Base-by-base conservation (phyloP, 2,113 vertebrate genomes). In the Mirza zaza region DNA sequence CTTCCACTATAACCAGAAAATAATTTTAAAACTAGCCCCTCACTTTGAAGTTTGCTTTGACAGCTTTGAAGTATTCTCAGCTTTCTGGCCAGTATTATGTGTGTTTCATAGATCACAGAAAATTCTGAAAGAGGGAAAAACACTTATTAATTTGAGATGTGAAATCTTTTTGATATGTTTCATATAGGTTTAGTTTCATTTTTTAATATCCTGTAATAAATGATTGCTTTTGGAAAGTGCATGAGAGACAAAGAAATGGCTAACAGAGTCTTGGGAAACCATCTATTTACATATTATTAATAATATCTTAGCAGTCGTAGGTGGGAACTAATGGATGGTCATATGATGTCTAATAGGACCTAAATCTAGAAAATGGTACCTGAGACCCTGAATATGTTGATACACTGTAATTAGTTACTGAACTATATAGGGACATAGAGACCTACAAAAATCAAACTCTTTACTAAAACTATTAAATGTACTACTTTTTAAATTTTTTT, bases 11-110 rank as follows among this genome's bases (percentile, higher is more conserved):
- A 83, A 45, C 91, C 80, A 82, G 61, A 79, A 94, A 89, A 92
- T 76, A n/a, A 93, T 92, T 97, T 90, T 76, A 36, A 89, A 73
- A 84, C 55, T 76, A n/a, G 67, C 32, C 27, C 52, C 76, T 87
- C 32, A 42, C 93, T 97, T 97, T 96, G 92, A 97, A 96, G 90
- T 97, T 96, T 57, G 23, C n/a, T 90, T 80, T 89, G 91, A 86
- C 34, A 63, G 29, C 83, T 96, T 95, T 97, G 95, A 97, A 97
- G 79, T 85, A 90, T 48, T 91, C 63, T 42, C 39, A 45, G 63
- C 48, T 84, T 94, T 75, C 93, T 63, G n/a, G 48, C 29, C 50
- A 76, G 48, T 80, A 70, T 36, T 93, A 91, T 91, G 52, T 92
- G 20, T 87, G 65, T 82, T 93, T 87, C n/a, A 67, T 34, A 93